A percentile compares a stretch with the other conserved stretches of the same genome.
Conservation (phyloP, 2,888 invertebrate genomes). For the Idaea dimidiata region DNA sequence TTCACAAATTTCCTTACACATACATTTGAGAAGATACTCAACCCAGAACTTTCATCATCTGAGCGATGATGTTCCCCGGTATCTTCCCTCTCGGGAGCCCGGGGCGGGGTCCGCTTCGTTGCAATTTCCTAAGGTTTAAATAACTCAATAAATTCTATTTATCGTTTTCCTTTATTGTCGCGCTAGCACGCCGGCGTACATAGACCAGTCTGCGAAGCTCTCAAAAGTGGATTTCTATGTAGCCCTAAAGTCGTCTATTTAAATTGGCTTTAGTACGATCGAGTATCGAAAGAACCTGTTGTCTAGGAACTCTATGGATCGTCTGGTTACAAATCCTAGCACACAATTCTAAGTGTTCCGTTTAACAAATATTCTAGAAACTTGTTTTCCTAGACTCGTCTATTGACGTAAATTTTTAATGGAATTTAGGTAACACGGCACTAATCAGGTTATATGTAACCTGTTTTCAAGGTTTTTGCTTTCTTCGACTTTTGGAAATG, state of each 20-base stretch:
- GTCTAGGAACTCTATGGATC: conserved; percentile 21
- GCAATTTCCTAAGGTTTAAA: not conserved
- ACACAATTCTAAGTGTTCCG: conserved; percentile 23
- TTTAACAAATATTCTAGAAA: conserved; percentile 12
- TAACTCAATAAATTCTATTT: not conserved
- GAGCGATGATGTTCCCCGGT: too few relatives aligned
- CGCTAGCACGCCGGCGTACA: not conserved
- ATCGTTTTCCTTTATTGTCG: not conserved
- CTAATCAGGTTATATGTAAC: not conserved
- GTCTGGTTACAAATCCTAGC: conserved; percentile 16
- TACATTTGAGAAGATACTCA: too few relatives aligned
- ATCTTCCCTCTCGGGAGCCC: too few relatives aligned
- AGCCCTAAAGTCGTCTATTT: conserved; percentile 34
- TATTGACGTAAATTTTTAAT: not conserved
- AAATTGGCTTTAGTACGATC: conserved; percentile 28
- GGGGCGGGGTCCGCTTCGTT: too few relatives aligned
- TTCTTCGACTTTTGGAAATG: not conserved
- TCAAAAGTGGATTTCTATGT: conserved; percentile 53
- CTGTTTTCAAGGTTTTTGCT: not conserved
- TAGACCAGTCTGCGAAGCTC: conserved; percentile 16
- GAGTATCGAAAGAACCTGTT: conserved; percentile 39
- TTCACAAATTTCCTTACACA: too few relatives aligned
- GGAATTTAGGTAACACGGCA: not conserved
- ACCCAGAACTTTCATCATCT: too few relatives aligned
- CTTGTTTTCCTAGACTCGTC: not conserved